These are phyloP conservation scores for Leptobrachium ailaonicum DNA, from an alignment of 2,113 vertebrate genomes.

Conservation along the genomic window DNA sequence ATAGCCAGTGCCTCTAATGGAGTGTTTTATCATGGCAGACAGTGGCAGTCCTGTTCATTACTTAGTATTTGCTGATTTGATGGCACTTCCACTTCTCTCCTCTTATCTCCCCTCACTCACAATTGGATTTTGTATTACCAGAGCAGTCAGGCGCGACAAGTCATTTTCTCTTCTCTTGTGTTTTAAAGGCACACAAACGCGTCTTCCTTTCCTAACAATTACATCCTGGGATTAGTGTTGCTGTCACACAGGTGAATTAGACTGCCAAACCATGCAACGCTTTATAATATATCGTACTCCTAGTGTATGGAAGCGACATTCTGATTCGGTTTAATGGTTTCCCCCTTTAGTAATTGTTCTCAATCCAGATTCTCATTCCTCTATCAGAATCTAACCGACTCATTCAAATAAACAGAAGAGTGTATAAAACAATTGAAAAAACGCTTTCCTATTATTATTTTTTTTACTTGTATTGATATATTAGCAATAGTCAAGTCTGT, in stretches of 20 bases:
- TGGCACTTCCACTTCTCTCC: slow-evolving; percentile 71
- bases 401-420: too few species aligned
- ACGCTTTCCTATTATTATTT: too few species aligned
- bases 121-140: slow-evolving; percentile 96
- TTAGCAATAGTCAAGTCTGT: too few species aligned
- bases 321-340: background rate
- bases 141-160: slow-evolving; percentile 90
- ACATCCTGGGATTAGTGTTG: slow-evolving; percentile 67
- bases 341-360: too few species aligned
- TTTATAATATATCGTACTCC: background rate
- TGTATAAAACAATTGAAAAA: too few species aligned
- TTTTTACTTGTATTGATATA: too few species aligned
- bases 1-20: slow-evolving; percentile 80
- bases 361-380: too few species aligned
- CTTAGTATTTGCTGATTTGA: slow-evolving; percentile 96
- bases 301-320: background rate
- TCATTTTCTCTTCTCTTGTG: slow-evolving; percentile 87
- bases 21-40: slow-evolving; percentile 87
- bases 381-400: too few species aligned
- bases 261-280: background rate
- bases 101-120: slow-evolving; percentile 87
- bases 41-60: slow-evolving; percentile 88
- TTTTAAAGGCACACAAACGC: slow-evolving; percentile 71
- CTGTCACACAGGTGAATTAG: slow-evolving; percentile 55
- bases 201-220: slow-evolving; percentile 58